Conservation (phyloP, 2,888 invertebrate species). For the Linnaemya tessellans region DNA sequence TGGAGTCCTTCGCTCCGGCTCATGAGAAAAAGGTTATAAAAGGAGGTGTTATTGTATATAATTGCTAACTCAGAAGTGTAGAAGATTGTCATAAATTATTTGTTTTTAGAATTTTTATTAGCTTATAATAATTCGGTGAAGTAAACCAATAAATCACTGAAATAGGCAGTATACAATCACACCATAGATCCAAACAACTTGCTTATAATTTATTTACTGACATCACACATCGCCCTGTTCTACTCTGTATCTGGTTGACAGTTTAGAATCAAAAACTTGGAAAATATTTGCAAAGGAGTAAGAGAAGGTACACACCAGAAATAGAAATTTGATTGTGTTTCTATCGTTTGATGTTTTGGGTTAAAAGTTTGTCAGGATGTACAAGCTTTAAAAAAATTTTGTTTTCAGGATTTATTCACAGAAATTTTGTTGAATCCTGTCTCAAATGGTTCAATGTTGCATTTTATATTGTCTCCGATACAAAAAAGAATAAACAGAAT, state of each 20-base stretch:
- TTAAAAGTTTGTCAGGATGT: conserved; percentile 58
- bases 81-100: not conserved
- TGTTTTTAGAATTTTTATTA: not conserved
- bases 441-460: conserved; percentile 58
- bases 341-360: conserved; percentile 10
- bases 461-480: conserved; percentile 48
- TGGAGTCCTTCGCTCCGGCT: not conserved
- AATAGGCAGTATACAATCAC: too few species aligned
- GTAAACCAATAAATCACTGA: too few species aligned
- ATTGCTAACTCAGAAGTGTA: not conserved
- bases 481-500: conserved; percentile 23
- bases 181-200: not conserved
- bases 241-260: conserved; percentile 4
- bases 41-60: not conserved
- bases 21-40: not conserved
- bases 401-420: not conserved
- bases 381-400: conserved; percentile 23
- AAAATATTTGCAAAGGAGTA: not conserved
- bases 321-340: conserved; percentile 48
- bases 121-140: too few species aligned
- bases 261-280: conserved; percentile 5
- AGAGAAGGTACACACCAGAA: not conserved
- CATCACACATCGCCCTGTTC: not conserved
- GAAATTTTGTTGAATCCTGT: conserved; percentile 38
- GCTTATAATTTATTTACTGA: not conserved